Evolutionary conservation across 2,888 invertebrate species (phyloP), one percentile per base, ranked within the genome.

Genomic region (Andrena minutula): DNA sequence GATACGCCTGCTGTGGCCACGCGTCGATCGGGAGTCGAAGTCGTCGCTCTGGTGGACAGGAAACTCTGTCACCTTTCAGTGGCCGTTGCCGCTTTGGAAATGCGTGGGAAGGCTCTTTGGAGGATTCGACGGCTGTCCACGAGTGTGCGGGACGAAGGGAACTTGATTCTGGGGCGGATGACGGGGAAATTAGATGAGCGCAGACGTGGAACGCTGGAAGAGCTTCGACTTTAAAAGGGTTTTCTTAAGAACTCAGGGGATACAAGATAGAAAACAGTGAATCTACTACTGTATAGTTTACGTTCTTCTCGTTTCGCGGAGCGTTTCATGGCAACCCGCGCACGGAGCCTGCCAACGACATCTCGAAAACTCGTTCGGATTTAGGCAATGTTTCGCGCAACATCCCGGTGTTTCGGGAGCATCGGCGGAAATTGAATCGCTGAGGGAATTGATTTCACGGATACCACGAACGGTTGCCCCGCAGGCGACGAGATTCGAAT

Each of bases 391-490:
- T 61, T n/a, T 65, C 56, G 69, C 51, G 71, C 49, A 80, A 75
- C n/a, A 20, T 70, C 16, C 23, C 26, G 35, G 8, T 26, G 70
- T 71, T 79, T 65, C 32, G 30, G 5, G 26, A 28, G 16, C 32
- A 35, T 41, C n/a, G 49, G 6, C 10, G 56, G 60, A 83, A 76
- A 75, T 87, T 77, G 66, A 72, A 79, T 85, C 23, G 58, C 12
- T 12, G 35, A 16, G 61, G 35, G 70, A 70, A 64, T 65, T 60
- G 73, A 79, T 71, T 47, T 23, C 66, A 32, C 56, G 70, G 73
- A 32, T 70, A 63, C 8, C 10, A 32, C 71, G 47, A 68, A 72
- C 32, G 30, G 56, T 71, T 12, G 7, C n/a, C 35, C 30, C 26
- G 35, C 49, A 8, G 28, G 10, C 5, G 23, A 12, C 35, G 20